Conservation (phyloP, 2,113 vertebrate species). For the Rhinoptilus africanus region DNA sequence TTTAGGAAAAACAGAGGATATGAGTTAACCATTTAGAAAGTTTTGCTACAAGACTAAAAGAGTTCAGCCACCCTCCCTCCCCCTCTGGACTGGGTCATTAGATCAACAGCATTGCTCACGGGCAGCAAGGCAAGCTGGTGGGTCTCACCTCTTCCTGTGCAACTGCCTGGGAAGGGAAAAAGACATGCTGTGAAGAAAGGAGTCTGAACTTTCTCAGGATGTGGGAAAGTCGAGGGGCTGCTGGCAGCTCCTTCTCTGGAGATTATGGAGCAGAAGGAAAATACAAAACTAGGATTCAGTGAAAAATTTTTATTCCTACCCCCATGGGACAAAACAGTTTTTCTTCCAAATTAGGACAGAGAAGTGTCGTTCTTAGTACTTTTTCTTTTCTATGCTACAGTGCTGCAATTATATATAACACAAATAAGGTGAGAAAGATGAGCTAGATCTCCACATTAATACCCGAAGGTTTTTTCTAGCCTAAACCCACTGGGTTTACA, state of each 20-base stretch:
- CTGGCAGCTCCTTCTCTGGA: background rate
- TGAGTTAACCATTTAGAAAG: background rate
- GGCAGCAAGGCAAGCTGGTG: background rate
- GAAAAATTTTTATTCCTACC: background rate
- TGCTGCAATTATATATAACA: background rate
- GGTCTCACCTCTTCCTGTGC: background rate
- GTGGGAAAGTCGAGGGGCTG: background rate
- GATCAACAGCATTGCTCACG: background rate
- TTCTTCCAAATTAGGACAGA: background rate
- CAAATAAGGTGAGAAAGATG: background rate
- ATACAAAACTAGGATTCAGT: background rate
- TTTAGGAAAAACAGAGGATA: background rate
- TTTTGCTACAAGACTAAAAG: background rate
- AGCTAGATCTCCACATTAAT: background rate
- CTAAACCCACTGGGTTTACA: background rate
- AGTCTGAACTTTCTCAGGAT: background rate
- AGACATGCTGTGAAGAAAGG: background rate
- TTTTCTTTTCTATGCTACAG: background rate
- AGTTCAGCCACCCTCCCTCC: background rate
- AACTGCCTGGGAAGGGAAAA: background rate
- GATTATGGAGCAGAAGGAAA: background rate
- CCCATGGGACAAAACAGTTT: background rate
- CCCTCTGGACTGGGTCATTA: background rate
- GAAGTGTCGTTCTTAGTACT: background rate
- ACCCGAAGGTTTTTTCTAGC: background rate